A percentile compares a stretch with the other conserved stretches of the same genome.
Conservation (phyloP, 2,113 vertebrate species). For the Caracal caracal region DNA sequence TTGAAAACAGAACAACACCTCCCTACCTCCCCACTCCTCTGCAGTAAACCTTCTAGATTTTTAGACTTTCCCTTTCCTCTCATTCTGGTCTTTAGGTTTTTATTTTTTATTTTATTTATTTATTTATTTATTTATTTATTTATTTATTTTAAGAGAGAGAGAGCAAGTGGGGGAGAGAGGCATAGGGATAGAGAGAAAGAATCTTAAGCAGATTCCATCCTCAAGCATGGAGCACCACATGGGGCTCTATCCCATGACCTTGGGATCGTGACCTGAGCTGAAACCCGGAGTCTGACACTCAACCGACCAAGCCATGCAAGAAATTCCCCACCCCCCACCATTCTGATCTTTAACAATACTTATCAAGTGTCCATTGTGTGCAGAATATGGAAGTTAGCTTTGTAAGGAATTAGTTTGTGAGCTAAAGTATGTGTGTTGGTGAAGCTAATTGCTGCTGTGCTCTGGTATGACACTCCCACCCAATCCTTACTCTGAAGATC, state of each 20-base stretch:
- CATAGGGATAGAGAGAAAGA: too few relatives aligned
- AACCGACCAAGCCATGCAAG: too few relatives aligned
- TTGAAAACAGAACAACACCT: background rate
- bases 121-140: too few relatives aligned
- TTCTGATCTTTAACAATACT: background rate
- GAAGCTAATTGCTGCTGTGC: background rate
- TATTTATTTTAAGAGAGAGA: too few relatives aligned
- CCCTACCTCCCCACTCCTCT: fast-evolving
- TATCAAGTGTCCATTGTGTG: background rate
- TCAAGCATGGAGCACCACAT: too few relatives aligned
- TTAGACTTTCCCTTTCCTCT: background rate
- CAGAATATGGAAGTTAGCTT: background rate
- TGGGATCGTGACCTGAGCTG: too few relatives aligned
- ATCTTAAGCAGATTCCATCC: too few relatives aligned
- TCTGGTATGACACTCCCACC: background rate
- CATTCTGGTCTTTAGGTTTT: background rate
- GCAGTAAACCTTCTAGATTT: background rate
- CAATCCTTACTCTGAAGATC: background rate
- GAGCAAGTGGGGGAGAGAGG: too few relatives aligned
- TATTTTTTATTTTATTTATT: too few relatives aligned
- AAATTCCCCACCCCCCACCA: background rate
- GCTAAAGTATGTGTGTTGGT: background rate
- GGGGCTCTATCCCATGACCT: too few relatives aligned
- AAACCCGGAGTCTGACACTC: too few relatives aligned
- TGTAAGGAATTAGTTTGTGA: background rate